phyloP scores from a whole-genome alignment of 2,797 vertebrate genomes.

The Pseudocheirus occidentalis region DNA sequence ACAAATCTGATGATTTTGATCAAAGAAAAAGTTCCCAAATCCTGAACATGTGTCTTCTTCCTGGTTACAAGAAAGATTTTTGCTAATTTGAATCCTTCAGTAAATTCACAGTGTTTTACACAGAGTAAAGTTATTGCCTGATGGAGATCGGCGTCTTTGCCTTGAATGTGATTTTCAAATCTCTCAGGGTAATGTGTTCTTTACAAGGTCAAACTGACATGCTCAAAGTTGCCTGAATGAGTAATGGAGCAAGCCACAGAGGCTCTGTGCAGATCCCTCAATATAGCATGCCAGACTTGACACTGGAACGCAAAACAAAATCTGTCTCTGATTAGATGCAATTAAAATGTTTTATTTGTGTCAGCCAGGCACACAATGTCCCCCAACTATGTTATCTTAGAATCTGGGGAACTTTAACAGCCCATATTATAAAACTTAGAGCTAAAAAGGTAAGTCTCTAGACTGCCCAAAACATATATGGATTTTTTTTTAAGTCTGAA shows the following conservation, averaged over 20 bases:
- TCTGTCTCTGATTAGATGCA: slow-evolving; percentile 83
- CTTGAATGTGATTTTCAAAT: slow-evolving; percentile 66
- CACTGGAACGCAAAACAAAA: slow-evolving; percentile 83
- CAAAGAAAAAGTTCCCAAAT: background rate
- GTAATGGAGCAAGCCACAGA: slow-evolving; percentile 74
- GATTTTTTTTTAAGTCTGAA: background rate
- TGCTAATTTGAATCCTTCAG: slow-evolving; percentile 19
- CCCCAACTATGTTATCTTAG: slow-evolving; percentile 80
- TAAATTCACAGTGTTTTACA: slow-evolving; percentile 59
- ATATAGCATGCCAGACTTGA: slow-evolving; percentile 79
- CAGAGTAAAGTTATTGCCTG: slow-evolving; percentile 61
- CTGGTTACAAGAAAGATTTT: background rate
- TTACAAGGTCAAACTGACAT: slow-evolving; percentile 85
- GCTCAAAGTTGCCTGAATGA: slow-evolving; percentile 74
- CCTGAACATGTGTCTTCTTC: background rate
- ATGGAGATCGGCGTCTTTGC: slow-evolving; percentile 72
- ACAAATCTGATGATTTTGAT: slow-evolving; percentile 36
- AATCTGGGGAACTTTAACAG: slow-evolving; percentile 69
- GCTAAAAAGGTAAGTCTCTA: slow-evolving; percentile 45
- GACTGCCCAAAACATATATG: background rate
- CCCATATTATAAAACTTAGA: slow-evolving; percentile 64
- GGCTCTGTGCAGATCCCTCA: slow-evolving; percentile 73
- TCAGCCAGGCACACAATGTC: slow-evolving; percentile 82
- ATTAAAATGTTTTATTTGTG: slow-evolving; percentile 83
- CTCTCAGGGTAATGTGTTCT: slow-evolving; percentile 79